These are phyloP conservation scores for Falco naumanni DNA, from an alignment of 2,797 vertebrate genomes.

Conservation along the genomic window DNA sequence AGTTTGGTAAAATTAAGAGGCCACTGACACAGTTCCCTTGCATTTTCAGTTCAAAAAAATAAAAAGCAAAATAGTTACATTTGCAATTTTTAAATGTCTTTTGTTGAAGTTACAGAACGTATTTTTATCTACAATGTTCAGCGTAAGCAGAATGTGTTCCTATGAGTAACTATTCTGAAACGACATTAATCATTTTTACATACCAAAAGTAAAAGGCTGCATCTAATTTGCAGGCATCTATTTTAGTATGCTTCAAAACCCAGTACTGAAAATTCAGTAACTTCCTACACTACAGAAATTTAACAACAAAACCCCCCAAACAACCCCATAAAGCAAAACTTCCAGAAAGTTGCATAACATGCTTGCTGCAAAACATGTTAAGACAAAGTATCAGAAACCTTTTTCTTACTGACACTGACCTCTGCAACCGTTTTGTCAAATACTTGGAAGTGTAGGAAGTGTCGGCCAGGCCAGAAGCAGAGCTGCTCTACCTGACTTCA, in stretches of 20 bases:
- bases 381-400: not conserved
- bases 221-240: conserved; percentile 5
- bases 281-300: not conserved
- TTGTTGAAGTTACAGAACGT: not conserved
- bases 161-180: conserved; percentile 5
- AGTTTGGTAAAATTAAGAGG: not conserved
- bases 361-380: not conserved
- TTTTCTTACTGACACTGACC: not conserved
- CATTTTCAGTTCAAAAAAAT: not conserved
- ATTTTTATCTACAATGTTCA: not conserved
- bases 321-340: not conserved
- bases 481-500: not conserved
- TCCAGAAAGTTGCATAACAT: not conserved
- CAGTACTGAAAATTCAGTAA: not conserved
- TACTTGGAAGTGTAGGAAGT: fast-evolving
- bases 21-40: not conserved
- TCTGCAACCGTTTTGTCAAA: not conserved
- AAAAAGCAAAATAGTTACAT: not conserved
- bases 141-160: not conserved
- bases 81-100: not conserved
- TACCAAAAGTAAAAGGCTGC: conserved; percentile 12
- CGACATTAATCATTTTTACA: conserved; percentile 34
- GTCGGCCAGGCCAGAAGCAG: not conserved
- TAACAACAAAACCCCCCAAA: not conserved
- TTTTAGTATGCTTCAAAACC: not conserved